These are phyloP conservation scores for Timandra comae DNA, from an alignment of 2,888 invertebrate genomes.

Conservation along the genomic window DNA sequence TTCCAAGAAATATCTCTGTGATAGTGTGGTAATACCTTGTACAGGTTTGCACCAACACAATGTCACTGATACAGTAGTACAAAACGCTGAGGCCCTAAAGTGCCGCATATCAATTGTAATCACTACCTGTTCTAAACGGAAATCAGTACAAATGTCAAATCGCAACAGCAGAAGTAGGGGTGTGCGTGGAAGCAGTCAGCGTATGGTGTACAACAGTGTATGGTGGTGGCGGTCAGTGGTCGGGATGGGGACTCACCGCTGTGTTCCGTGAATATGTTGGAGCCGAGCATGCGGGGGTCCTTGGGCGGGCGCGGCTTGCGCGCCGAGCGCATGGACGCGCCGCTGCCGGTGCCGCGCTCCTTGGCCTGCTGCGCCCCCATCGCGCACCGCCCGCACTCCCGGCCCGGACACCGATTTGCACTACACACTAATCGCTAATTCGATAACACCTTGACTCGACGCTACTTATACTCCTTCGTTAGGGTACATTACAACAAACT, in stretches of 20 bases:
- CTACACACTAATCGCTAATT: conserved; percentile 41
- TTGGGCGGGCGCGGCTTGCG: conserved; percentile 86
- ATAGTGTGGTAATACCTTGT: too few relatives aligned
- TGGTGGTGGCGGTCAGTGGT: neutral
- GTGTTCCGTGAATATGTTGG: conserved; percentile 96
- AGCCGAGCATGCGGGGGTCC: conserved; percentile 89
- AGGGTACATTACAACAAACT: conserved; percentile 11
- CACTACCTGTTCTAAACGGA: too few relatives aligned
- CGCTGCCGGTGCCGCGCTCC: conserved; percentile 87
- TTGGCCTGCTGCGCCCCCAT: conserved; percentile 97
- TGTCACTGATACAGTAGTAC: too few relatives aligned
- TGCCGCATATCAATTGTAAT: too few relatives aligned
- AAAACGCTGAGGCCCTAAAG: too few relatives aligned
- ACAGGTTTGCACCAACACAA: too few relatives aligned
- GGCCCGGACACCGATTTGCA: conserved; percentile 59
- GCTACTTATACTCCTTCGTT: conserved; percentile 40
- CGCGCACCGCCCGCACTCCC: conserved; percentile 81
- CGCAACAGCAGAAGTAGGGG: too few relatives aligned
- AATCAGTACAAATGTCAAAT: too few relatives aligned
- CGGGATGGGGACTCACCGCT: conserved; percentile 82
- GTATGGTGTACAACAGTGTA: too few relatives aligned
- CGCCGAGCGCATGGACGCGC: conserved; percentile 83
- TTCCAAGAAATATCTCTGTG: too few relatives aligned
- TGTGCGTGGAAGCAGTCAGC: too few relatives aligned
- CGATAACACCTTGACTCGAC: conserved; percentile 47